phyloP scores from a whole-genome alignment of 53 echinoderm and acorn worm species.

The Paelopatides confundens region DNA sequence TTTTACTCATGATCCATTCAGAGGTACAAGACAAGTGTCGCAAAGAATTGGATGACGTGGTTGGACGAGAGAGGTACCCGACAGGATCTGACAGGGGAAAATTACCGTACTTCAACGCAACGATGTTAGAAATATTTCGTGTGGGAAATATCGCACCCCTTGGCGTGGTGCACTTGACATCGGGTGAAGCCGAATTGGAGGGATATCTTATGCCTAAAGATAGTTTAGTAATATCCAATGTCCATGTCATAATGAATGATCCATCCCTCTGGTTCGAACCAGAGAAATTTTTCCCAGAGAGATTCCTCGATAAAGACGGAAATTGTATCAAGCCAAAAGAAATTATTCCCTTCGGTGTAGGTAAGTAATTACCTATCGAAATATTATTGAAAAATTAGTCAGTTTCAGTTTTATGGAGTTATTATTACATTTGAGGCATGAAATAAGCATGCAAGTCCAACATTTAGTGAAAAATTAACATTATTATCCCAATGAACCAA shows the following conservation, averaged over 20 bases:
- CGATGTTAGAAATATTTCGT: conserved; percentile 20
- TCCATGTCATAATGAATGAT: background rate
- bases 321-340: conserved; percentile 33
- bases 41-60: conserved; percentile 19
- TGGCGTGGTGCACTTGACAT: conserved; percentile 15
- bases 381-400: too few relatives aligned
- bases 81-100: conserved; percentile 3
- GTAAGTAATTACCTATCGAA: conserved; percentile 28
- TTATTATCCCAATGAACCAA: too few relatives aligned
- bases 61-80: conserved; percentile 29
- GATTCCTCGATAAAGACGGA: conserved; percentile 8
- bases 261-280: conserved; percentile 1
- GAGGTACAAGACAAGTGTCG: conserved; percentile 9
- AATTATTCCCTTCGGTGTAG: conserved; percentile 25
- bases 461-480: too few relatives aligned
- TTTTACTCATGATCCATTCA: conserved; percentile 22
- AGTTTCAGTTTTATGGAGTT: too few relatives aligned
- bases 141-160: conserved; percentile 20
- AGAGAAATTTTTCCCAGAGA: conserved; percentile 2
- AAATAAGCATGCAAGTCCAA: too few relatives aligned
- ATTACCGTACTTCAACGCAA: conserved; percentile 19
- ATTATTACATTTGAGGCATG: too few relatives aligned
- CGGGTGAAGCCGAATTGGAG: background rate
- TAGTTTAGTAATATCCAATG: conserved; percentile 3
- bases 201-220: conserved; percentile 44